Evolutionary conservation across 2,113 vertebrate species (phyloP).

Genomic region (Neotoma lepida): DNA sequence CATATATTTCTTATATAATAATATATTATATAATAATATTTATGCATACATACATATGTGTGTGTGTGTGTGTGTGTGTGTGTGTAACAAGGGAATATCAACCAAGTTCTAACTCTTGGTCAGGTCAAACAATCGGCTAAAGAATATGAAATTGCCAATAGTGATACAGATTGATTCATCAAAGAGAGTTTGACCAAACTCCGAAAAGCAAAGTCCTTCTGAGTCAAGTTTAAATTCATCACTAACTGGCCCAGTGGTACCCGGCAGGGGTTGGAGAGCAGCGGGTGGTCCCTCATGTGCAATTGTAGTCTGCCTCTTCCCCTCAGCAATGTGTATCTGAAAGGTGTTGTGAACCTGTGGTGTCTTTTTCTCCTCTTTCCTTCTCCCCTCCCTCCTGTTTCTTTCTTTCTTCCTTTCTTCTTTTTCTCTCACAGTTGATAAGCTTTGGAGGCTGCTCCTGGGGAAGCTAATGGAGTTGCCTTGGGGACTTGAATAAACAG

Average conservation of each 20-base stretch:
- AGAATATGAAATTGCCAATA: constrained; percentile 51
- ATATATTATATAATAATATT: no score
- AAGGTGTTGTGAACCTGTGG: not conserved
- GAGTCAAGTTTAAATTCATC: constrained; percentile 69
- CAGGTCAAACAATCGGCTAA: not conserved
- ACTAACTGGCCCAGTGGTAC: constrained; percentile 23
- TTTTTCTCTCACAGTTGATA: constrained; percentile 74
- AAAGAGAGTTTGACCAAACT: constrained; percentile 68
- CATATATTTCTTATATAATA: not conserved
- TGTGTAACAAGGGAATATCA: not conserved
- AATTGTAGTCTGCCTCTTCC: constrained; percentile 46
- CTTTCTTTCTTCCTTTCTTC: not conserved
- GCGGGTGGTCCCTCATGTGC: constrained; percentile 47
- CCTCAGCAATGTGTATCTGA: constrained; percentile 65
- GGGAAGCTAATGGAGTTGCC: constrained; percentile 85
- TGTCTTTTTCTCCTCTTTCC: not conserved
- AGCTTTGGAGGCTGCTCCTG: constrained; percentile 81
- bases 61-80: no score
- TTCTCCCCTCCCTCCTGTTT: accelerated
- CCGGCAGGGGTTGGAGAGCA: constrained; percentile 62
- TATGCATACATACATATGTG: no score
- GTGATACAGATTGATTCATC: constrained; percentile 11
- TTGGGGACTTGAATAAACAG: constrained; percentile 83
- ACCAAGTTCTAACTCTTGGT: constrained; percentile 36
- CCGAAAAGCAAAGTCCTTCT: constrained; percentile 68